phyloP scores from a whole-genome alignment of 2,797 vertebrate genomes.

The Pseudochirops cupreus region DNA sequence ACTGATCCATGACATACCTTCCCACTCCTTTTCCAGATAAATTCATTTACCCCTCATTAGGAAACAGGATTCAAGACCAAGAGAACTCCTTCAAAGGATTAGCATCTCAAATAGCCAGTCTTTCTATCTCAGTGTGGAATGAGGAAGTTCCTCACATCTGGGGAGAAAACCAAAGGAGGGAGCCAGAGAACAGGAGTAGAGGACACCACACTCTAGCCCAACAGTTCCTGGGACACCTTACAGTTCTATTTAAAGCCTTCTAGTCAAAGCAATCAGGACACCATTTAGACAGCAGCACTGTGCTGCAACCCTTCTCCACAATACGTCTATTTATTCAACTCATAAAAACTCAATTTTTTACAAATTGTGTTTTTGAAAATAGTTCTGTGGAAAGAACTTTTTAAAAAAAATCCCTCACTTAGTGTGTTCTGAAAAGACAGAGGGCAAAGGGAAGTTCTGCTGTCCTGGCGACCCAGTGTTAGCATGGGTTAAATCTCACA shows the following conservation, averaged over 20 bases:
- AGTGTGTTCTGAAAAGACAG: not conserved
- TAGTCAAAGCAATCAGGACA: not conserved
- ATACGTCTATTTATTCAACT: slow-evolving; percentile 34
- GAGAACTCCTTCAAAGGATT: not conserved
- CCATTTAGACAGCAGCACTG: not conserved
- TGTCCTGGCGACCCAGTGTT: not conserved
- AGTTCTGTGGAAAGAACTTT: slow-evolving; percentile 28
- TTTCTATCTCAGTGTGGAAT: not conserved
- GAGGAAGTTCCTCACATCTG: not conserved
- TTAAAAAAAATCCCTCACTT: slow-evolving; percentile 38
- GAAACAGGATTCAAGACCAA: not conserved
- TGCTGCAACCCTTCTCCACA: not conserved
- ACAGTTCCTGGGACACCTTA: not conserved
- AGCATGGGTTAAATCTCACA: not conserved
- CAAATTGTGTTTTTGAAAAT: not conserved
- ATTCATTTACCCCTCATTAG: not conserved
- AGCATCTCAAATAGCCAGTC: not conserved
- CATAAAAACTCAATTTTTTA: not conserved
- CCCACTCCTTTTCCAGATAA: not conserved
- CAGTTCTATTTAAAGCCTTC: not conserved
- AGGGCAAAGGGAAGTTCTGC: slow-evolving; percentile 19
- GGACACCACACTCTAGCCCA: not conserved
- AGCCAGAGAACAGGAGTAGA: not conserved
- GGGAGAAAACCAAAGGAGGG: not conserved
- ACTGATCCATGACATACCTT: not conserved